Evolutionary conservation across 2,113 vertebrate species (phyloP).

Genomic region (Paracanthobrama guichenoti): DNA sequence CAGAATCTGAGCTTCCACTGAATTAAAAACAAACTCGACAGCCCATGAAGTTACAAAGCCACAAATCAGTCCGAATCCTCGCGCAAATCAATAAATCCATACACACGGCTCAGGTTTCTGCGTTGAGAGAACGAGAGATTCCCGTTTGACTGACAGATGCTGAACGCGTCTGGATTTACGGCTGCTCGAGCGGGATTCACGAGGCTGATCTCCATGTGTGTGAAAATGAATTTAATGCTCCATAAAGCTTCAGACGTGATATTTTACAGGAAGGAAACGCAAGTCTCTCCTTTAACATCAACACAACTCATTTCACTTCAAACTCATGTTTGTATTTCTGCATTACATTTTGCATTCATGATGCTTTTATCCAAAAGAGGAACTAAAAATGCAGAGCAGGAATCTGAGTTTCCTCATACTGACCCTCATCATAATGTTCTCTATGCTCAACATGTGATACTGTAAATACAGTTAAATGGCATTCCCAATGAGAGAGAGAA

Average conservation of each 20-base stretch:
- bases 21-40: neutral
- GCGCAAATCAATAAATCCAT: conserved; percentile 23
- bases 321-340: neutral
- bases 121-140: neutral
- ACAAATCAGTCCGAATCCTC: conserved; percentile 4
- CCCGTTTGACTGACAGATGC: neutral
- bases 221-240: conserved; percentile 40
- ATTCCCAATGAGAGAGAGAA: no score
- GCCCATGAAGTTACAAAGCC: conserved; percentile 12
- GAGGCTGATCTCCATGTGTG: neutral
- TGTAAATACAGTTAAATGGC: no score
- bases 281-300: no score
- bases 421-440: no score
- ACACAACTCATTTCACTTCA: neutral
- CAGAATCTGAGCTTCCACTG: neutral
- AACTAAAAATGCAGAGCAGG: no score
- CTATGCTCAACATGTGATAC: no score
- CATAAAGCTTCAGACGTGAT: conserved; percentile 46
- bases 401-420: no score
- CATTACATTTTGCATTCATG: neutral
- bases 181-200: no score
- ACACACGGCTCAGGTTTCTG: neutral
- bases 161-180: neutral
- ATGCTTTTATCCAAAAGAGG: no score
- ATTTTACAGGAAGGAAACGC: neutral